A percentile compares a stretch with the other conserved stretches of the same genome.
These are phyloP conservation scores for Taurulus bubalis DNA, from an alignment of 2,113 vertebrate genomes.

Conservation along the genomic window DNA sequence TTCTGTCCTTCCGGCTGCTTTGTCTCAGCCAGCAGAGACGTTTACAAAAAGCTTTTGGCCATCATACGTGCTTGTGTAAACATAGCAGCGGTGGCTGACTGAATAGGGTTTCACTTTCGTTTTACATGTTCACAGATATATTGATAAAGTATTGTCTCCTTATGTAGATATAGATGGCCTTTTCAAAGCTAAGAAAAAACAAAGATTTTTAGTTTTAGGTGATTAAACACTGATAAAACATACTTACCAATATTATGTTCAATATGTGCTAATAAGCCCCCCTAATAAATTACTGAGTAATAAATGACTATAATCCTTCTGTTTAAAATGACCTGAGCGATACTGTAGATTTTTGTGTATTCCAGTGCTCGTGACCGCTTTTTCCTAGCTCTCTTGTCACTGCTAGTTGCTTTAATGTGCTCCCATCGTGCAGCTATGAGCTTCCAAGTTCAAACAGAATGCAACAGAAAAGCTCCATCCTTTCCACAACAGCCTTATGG, in stretches of 20 bases:
- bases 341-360: neutral
- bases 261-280: no score
- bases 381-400: neutral
- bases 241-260: neutral
- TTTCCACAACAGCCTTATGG: slow-evolving; percentile 35
- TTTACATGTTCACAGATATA: no score
- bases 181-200: neutral
- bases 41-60: no score
- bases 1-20: no score
- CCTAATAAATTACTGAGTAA: no score
- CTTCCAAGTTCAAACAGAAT: slow-evolving; percentile 34
- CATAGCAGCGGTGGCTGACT: no score
- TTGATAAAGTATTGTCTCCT: no score
- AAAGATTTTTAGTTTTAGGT: neutral
- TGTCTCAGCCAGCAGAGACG: no score
- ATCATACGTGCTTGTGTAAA: no score
- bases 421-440: slow-evolving; percentile 1
- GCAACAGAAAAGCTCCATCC: slow-evolving; percentile 13
- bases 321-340: neutral
- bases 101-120: no score
- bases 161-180: no score
- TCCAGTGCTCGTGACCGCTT: neutral
- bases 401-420: neutral
- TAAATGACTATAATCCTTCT: neutral
- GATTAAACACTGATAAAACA: neutral